Base-by-base conservation (phyloP, 2,888 invertebrate species). In the Sesia apiformis region DNA sequence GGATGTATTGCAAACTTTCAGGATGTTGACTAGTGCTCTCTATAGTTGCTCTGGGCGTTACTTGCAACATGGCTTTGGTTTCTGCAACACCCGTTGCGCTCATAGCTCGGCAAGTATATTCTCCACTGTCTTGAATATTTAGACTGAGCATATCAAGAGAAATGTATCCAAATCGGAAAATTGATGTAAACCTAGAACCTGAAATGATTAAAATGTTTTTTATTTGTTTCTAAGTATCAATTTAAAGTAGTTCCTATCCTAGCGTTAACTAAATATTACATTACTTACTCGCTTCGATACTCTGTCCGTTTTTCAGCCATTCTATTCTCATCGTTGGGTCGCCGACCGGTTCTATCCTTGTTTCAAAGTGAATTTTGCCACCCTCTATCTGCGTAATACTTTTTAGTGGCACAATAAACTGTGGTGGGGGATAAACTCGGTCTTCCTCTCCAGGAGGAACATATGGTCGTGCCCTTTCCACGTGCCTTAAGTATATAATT, bases 101-200 rank as follows among this genome's bases (percentile, higher is more conserved):
- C 46, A 94, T 92, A 52, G 97, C 96, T 61, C 96, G 93, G 81
- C 97, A 97, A 61, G 95, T 93, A 74, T 97, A 97, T 84, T 97
- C 96, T 57, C 97, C 98, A 69, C 94, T 94, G 76, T 98, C 98
- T 73, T 95, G 94, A 61, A 93, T 88, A 64, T 95, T 94, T 57
- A 97, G 92, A 86, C 96, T 95, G 67, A 98, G 92, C 76, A 98
- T 92, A 78, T 98, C 97, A 67, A 98, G 91, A 65, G 98, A 96
- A 71, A 99, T 98, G 79, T 97, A 99, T 69, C 99, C 99, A 89
- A 99, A 99, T 79, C 98, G 96, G 90, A 98, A 97, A 74, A 97
- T 94, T 62, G 97, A 95, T 73, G 97, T 97, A 78, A 96, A 96
- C 76, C 99, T 94, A 64, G 98, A 98, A 90, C 98, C 98, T 98